These are phyloP conservation scores for Nothoprocta pentlandii DNA, from an alignment of 2,113 vertebrate species.

Conservation along the genomic window DNA sequence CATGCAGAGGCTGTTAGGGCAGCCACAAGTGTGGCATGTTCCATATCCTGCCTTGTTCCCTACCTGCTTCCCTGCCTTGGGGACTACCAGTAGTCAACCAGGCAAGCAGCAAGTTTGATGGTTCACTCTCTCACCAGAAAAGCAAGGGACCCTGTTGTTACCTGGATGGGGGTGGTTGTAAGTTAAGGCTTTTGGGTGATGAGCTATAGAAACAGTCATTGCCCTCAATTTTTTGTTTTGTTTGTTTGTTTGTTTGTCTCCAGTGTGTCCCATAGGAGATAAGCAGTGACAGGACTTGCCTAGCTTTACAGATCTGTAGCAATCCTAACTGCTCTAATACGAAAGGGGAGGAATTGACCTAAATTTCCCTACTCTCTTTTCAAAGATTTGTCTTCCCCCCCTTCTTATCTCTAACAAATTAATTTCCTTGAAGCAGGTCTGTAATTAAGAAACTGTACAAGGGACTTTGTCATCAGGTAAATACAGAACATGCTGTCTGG, in stretches of 20 bases:
- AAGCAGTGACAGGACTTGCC: background rate
- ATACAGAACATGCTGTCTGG: slow-evolving; percentile 69
- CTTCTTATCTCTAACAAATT: slow-evolving; percentile 1
- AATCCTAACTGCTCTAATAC: background rate
- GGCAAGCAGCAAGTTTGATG: background rate
- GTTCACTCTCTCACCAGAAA: background rate
- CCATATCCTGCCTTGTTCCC: background rate
- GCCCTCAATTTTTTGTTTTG: background rate
- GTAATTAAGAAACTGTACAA: slow-evolving; percentile 72
- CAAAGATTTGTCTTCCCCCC: background rate
- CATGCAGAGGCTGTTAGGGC: background rate
- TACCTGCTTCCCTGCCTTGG: background rate
- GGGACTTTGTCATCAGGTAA: slow-evolving; percentile 70
- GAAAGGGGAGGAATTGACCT: background rate
- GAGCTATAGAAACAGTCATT: background rate
- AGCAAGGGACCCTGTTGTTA: background rate
- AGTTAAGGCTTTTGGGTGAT: background rate
- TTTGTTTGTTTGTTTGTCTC: background rate
- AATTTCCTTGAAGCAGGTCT: slow-evolving; percentile 59
- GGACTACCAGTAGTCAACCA: background rate
- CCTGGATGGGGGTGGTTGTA: background rate
- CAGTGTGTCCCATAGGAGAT: background rate
- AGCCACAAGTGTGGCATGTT: background rate
- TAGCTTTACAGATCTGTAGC: background rate
- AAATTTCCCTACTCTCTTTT: background rate